Evolutionary conservation across 2,797 vertebrate species (phyloP), one percentile per base, ranked within the genome.

Genomic region (Alca torda): DNA sequence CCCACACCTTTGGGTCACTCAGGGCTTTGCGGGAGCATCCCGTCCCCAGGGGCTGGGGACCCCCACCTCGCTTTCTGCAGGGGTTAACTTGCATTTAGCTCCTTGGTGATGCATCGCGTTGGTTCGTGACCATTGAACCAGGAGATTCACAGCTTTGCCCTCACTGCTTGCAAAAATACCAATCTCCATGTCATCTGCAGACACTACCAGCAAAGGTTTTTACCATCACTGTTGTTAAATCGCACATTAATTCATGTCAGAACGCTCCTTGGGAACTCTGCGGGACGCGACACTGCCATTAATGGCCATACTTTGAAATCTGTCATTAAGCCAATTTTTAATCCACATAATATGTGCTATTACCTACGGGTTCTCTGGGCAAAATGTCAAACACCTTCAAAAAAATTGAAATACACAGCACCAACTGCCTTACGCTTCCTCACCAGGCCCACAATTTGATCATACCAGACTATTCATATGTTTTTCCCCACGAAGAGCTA

Each of bases 271-370:
- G 51, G 59, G 72, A 94, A 9, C 6, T 1, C 84, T 5, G 8
- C 2, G 3, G 94, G 87, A 82, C 89, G 59, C 4, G 0, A 61
- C 64, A 4, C 84, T 76, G 72, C 68, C 91, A 13, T 76, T 94
- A 92, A 91, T 51, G 94, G 83, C 89, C 87, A 37, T 50, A 73
- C 87, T 73, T 63, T 70, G 72, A 93, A 85, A 91, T 79, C 68
- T 89, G 95, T 91, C 91, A 83, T 93, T 96, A 96, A 89, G 87
- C 68, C 93, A 82, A 82, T 76, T 92, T 84, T 91, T 76, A 93
- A 92, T 93, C 78, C 87, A 87, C 56, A 25, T 93, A 87, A 79
- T 79, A 79, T 11, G 11, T 85, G 93, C 72, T 87, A 21, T 83
- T 84, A 94, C 80, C 50, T 65, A 80, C 91, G 90, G 81, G 67